Evolutionary conservation across 2,888 invertebrate species (phyloP), one percentile per base, ranked within the genome.

Genomic region (Capitulum mitella): DNA sequence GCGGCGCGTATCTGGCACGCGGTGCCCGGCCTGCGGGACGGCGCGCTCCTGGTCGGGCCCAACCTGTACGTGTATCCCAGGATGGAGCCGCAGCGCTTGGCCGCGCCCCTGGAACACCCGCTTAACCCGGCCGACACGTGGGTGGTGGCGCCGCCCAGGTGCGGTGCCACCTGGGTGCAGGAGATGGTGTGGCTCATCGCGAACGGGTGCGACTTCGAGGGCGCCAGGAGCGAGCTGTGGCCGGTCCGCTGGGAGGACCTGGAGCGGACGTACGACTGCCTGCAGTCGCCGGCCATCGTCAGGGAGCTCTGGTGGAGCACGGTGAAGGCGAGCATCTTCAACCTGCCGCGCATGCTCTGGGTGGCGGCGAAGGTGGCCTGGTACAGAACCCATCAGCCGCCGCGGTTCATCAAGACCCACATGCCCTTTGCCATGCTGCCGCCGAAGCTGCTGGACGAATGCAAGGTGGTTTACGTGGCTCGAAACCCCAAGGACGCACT

Each of bases 401-500:
- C 82, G 1, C 79, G 82, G 22, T 78, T 80, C 8, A 54, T 83
- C 43, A 82, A 82, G 78, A 84, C 83, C 0, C 85, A 85, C 79
- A 82, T 85, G 1, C 84, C 84, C 3, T 81, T 78, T 54, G 37
- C 78, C 5, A 64, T 78, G 6, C 48, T 82, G 70, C 81, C 82
- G 0, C 78, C 80, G 22, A 79, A 34, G 43, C 46, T 78, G 1
- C 74, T 81, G 29, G 80, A 82, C 12, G 80, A 81, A 29, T 82
- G 82, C 75, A 79, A 86, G 85, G 83, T 85, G 16, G 84, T 87
- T 58, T 87, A 87, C 82, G 84, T 87, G 48, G 84, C 85, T 14
- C 84, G 87, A 74, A 86, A 87, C 81, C 86, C 87, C 0, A 87
- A 86, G 82, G 87, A 87, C 82, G 84, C 84, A 6, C 84, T 84